Evolutionary conservation across 2,797 vertebrate genomes (phyloP).

Genomic region (Sparidentex hasta): DNA sequence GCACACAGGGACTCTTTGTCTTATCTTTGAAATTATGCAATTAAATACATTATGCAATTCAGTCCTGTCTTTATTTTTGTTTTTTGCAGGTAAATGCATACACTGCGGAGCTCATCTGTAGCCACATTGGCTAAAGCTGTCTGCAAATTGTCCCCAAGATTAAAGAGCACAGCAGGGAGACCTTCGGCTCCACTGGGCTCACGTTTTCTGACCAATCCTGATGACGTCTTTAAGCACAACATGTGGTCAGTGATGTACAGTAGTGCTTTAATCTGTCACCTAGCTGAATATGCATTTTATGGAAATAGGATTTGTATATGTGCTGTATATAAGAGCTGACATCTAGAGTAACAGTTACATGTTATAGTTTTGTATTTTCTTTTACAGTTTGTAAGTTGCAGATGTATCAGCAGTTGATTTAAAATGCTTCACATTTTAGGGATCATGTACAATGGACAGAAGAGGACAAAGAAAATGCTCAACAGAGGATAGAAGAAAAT

Average conservation of each 20-base stretch:
- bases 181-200: constrained; percentile 91
- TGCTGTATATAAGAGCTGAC: neutral
- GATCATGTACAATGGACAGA: constrained; percentile 95
- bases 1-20: neutral
- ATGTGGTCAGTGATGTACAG: constrained; percentile 80
- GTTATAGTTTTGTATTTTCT: neutral
- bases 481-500: constrained; percentile 88
- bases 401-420: neutral
- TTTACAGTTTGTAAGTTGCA: constrained; percentile 7
- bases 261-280: neutral
- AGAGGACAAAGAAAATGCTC: constrained; percentile 88
- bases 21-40: neutral
- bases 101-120: constrained; percentile 43
- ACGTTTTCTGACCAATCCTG: constrained; percentile 89
- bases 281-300: neutral
- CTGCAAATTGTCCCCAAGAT: constrained; percentile 76
- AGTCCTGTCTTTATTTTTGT: constrained; percentile 14
- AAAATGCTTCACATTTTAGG: constrained; percentile 78
- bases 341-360: constrained; percentile 3
- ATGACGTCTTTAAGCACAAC: constrained; percentile 86
- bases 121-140: constrained; percentile 75
- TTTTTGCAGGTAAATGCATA: constrained; percentile 77
- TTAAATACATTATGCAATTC: neutral
- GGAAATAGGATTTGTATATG: neutral
- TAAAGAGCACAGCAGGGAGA: constrained; percentile 76